phyloP scores from a whole-genome alignment of 2,113 vertebrate genomes.

The Mohoua ochrocephala region DNA sequence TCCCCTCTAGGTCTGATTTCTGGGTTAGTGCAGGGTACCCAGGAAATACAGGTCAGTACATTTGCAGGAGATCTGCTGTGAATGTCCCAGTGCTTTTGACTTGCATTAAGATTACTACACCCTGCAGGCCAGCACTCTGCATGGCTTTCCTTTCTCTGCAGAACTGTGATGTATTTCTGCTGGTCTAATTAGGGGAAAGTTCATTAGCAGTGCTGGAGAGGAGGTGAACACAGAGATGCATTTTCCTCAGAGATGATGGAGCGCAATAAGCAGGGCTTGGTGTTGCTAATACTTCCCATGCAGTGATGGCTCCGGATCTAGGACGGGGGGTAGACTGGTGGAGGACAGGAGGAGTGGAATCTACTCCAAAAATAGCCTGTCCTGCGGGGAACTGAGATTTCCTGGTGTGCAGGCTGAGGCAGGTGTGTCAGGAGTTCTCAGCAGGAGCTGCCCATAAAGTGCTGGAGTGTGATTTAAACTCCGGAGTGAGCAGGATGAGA shows the following conservation, averaged over 20 bases:
- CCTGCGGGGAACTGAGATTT: neutral
- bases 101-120: neutral
- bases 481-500: neutral
- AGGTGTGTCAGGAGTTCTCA: neutral
- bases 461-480: neutral
- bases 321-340: neutral
- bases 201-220: neutral
- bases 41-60: neutral
- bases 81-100: neutral
- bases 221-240: neutral
- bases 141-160: neutral
- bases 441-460: rapidly evolving
- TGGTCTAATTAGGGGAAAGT: neutral
- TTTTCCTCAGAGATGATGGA: neutral
- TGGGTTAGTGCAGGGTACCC: neutral
- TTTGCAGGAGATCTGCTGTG: neutral
- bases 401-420: neutral
- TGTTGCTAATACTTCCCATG: neutral
- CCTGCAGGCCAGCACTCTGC: neutral
- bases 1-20: neutral
- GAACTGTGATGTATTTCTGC: neutral
- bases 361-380: neutral
- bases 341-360: neutral
- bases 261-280: neutral
- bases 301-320: neutral